A percentile compares a stretch with the other conserved stretches of the same genome.
These are phyloP conservation scores for Drosophila subpulchrella DNA, from an alignment of 1,140 invertebrate species.

Conservation along the genomic window DNA sequence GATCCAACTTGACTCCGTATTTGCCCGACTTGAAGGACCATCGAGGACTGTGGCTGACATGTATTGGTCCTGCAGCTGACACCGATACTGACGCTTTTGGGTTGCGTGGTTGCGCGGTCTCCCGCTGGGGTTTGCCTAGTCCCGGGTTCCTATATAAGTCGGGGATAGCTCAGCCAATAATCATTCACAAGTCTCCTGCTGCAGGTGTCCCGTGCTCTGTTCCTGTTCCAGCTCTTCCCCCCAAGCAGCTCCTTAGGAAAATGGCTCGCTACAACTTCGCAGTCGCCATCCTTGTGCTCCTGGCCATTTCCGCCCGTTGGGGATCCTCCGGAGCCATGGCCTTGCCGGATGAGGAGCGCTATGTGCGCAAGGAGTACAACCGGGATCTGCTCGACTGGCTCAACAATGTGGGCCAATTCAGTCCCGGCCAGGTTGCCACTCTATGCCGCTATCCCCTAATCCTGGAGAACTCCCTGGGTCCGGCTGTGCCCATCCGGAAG, in stretches of 20 bases:
- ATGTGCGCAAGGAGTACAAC: slow-evolving; percentile 79
- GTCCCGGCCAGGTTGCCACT: slow-evolving; percentile 38
- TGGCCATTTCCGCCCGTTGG: slow-evolving; percentile 31
- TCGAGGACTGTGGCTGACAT: slow-evolving; percentile 58
- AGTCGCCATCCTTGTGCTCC: slow-evolving; percentile 22
- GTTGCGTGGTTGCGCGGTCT: slow-evolving; percentile 39
- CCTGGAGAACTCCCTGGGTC: slow-evolving; percentile 50
- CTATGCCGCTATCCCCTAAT: slow-evolving; percentile 69
- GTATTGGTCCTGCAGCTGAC: slow-evolving; percentile 69
- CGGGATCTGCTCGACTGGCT: slow-evolving; percentile 77
- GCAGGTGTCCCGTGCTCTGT: slow-evolving; percentile 27
- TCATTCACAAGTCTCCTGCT: slow-evolving; percentile 57
- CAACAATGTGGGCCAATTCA: slow-evolving; percentile 53
- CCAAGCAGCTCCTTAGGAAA: background rate
- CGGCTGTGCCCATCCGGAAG: slow-evolving; percentile 85
- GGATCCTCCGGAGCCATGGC: slow-evolving; percentile 37
- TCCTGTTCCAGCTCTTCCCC: slow-evolving; percentile 17
- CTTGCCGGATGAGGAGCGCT: slow-evolving; percentile 80
- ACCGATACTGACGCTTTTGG: slow-evolving; percentile 43
- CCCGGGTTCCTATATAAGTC: slow-evolving; percentile 53
- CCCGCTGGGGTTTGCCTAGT: slow-evolving; percentile 67
- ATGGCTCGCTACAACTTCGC: slow-evolving; percentile 42
- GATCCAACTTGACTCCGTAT: slow-evolving; percentile 49
- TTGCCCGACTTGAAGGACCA: slow-evolving; percentile 42
- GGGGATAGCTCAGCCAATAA: background rate